A percentile compares a stretch with the other conserved stretches of the same genome.
phyloP scores from a whole-genome alignment of 2,888 invertebrate species.

The Icerya purchasi region DNA sequence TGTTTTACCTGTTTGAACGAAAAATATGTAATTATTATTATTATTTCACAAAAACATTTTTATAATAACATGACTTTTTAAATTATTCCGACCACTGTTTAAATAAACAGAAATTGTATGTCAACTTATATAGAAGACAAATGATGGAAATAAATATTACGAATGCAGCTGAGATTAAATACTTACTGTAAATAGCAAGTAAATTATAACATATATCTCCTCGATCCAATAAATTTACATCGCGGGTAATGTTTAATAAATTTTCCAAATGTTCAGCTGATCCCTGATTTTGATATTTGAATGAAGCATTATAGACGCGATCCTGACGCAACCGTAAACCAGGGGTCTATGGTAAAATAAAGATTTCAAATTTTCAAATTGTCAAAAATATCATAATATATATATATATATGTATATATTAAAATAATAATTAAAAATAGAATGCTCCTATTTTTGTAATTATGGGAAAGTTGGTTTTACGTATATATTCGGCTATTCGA shows the following conservation, averaged over 20 bases:
- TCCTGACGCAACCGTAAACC: constrained; percentile 46
- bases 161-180: no score
- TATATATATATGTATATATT: no score
- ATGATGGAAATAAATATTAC: no score
- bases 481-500: no score
- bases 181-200: constrained; percentile 41
- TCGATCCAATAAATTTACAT: constrained; percentile 50
- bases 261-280: constrained; percentile 45
- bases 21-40: no score
- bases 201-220: constrained; percentile 53
- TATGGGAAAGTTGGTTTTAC: no score
- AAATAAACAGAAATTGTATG: background rate
- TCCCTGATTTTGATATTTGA: constrained; percentile 35
- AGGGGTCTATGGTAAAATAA: constrained; percentile 35
- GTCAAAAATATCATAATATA: background rate
- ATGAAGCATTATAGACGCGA: constrained; percentile 42
- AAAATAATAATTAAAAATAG: background rate
- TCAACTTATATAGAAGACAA: background rate
- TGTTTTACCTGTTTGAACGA: constrained; percentile 29
- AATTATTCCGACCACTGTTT: background rate
- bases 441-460: no score
- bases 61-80: background rate
- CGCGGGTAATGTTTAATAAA: constrained; percentile 52
- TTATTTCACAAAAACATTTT: constrained; percentile 1
- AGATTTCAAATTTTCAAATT: background rate